These are phyloP conservation scores for Falcaria lacertinaria DNA, from an alignment of 2,888 invertebrate species.

Conservation along the genomic window DNA sequence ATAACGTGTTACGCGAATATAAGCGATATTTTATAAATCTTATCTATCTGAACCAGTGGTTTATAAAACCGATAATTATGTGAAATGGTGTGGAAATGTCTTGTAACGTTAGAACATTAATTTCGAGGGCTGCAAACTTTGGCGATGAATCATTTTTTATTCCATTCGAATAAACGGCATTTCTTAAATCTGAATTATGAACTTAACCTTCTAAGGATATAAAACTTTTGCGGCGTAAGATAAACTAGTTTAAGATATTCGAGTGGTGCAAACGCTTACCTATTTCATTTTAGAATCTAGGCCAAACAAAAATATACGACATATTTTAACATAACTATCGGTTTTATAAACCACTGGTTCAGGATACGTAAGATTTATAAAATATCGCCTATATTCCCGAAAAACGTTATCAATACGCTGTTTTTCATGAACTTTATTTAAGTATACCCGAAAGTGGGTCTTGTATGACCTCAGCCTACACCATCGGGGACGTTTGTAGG, in stretches of 20 bases:
- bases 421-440: neutral
- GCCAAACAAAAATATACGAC: no score
- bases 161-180: constrained; percentile 22
- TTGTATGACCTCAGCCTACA: no score
- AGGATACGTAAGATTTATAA: constrained; percentile 25
- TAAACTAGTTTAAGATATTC: no score
- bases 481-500: no score
- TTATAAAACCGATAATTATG: constrained; percentile 32
- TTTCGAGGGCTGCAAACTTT: constrained; percentile 20
- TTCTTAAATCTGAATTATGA: constrained; percentile 2
- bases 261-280: no score
- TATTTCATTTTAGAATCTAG: no score
- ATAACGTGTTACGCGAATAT: neutral
- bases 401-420: neutral
- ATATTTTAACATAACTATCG: constrained; percentile 35
- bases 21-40: constrained; percentile 14
- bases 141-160: constrained; percentile 20
- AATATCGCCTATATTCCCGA: constrained; percentile 8
- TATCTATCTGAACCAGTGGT: constrained; percentile 32
- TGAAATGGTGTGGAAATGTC: constrained; percentile 34
- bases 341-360: constrained; percentile 29
- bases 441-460: no score
- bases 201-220: neutral
- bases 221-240: no score
- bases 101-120: constrained; percentile 15